These are phyloP conservation scores for Eupelmus urozonus DNA, from an alignment of 2,888 invertebrate genomes.

Conservation along the genomic window DNA sequence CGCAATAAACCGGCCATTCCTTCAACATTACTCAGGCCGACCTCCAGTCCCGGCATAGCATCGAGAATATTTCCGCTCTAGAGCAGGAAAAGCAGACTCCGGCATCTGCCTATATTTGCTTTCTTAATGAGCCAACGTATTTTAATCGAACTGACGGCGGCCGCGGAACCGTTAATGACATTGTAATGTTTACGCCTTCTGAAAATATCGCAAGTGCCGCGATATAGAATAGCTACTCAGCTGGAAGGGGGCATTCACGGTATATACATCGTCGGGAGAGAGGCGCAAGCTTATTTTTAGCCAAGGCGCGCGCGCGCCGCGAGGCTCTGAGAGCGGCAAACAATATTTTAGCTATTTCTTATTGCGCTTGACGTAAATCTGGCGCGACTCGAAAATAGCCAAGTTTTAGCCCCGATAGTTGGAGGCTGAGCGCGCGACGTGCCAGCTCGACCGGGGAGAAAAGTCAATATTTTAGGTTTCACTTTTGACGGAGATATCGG, in stretches of 20 bases:
- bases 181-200: constrained; percentile 52
- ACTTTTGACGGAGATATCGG: neutral
- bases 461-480: constrained; percentile 4
- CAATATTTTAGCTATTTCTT: constrained; percentile 68
- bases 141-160: constrained; percentile 9
- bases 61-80: no score
- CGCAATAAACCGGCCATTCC: no score
- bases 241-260: constrained; percentile 10
- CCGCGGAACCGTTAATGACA: constrained; percentile 47
- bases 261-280: no score
- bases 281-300: constrained; percentile 64
- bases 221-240: neutral
- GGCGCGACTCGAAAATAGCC: constrained; percentile 66
- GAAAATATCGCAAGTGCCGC: constrained; percentile 36
- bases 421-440: no score
- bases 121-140: constrained; percentile 21
- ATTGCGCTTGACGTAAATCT: constrained; percentile 64
- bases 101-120: neutral
- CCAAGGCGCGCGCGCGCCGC: constrained; percentile 49
- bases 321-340: constrained; percentile 54
- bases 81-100: neutral
- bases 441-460: neutral
- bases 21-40: no score
- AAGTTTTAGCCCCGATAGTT: constrained; percentile 40
- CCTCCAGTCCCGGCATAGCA: no score